phyloP scores from a whole-genome alignment of 2,113 vertebrate species.

The Protobothrops flavoviridis region DNA sequence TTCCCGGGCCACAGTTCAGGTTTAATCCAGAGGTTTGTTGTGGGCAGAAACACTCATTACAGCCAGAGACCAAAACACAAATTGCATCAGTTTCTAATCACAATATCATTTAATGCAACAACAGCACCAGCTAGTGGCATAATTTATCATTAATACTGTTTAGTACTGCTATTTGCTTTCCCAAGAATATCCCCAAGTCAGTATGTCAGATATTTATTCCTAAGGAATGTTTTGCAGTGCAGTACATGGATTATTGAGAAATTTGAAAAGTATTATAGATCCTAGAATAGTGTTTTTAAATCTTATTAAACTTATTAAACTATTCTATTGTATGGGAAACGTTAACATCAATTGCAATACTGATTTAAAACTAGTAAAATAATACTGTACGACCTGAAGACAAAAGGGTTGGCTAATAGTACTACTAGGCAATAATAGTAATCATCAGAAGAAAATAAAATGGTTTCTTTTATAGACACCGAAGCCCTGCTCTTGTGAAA shows the following conservation, averaged over 20 bases:
- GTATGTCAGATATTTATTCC: not conserved
- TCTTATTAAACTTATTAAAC: not conserved
- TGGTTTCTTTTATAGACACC: not conserved
- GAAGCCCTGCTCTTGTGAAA: not conserved
- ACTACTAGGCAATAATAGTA: not conserved
- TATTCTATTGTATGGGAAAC: not conserved
- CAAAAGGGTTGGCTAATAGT: not conserved
- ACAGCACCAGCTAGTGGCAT: slow-evolving; percentile 63
- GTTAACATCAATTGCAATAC: not conserved
- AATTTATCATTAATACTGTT: not conserved
- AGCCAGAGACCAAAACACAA: slow-evolving; percentile 33
- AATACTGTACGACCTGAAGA: no score
- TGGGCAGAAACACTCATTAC: slow-evolving; percentile 47
- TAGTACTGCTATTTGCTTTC: not conserved
- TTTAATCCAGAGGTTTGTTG: slow-evolving; percentile 59
- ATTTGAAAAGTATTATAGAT: not conserved
- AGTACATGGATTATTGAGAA: not conserved
- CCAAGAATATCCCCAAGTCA: not conserved
- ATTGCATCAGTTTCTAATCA: not conserved
- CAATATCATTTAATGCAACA: slow-evolving; percentile 31
- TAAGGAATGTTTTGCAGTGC: not conserved
- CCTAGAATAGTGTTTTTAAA: not conserved
- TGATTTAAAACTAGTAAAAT: not conserved
- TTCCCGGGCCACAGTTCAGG: slow-evolving; percentile 59
- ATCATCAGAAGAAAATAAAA: not conserved